A percentile compares a stretch with the other conserved stretches of the same genome.
These are phyloP conservation scores for Drosophila nigricruria DNA, from an alignment of 2,888 invertebrate genomes.

Conservation along the genomic window DNA sequence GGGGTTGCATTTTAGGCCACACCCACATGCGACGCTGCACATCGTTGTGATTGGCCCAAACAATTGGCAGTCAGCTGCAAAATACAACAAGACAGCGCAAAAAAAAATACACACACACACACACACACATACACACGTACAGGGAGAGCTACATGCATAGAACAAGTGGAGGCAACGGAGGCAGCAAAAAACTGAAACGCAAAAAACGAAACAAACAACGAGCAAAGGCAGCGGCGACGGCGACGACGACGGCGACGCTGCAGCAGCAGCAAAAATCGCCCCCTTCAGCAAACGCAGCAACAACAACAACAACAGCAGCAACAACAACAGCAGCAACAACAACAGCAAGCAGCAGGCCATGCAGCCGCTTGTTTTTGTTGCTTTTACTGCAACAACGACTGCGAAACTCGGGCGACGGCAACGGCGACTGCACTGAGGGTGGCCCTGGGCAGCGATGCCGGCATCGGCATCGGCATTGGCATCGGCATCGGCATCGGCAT, in stretches of 20 bases:
- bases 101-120: constrained; percentile 30
- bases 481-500: constrained; percentile 33
- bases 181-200: constrained; percentile 59
- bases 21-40: constrained; percentile 83
- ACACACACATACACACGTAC: constrained; percentile 33
- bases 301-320: constrained; percentile 48
- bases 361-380: constrained; percentile 50
- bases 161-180: constrained; percentile 54
- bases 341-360: constrained; percentile 47
- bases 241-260: constrained; percentile 35
- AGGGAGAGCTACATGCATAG: constrained; percentile 46
- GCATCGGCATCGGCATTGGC: constrained; percentile 32
- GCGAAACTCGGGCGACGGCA: constrained; percentile 52
- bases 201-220: constrained; percentile 67
- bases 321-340: constrained; percentile 49
- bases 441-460: constrained; percentile 61
- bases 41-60: constrained; percentile 83
- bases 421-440: constrained; percentile 53
- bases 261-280: constrained; percentile 75
- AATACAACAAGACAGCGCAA: constrained; percentile 68
- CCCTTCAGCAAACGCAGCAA: constrained; percentile 67
- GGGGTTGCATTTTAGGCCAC: constrained; percentile 85
- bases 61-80: constrained; percentile 81
- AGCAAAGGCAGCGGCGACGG: constrained; percentile 20
- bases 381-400: constrained; percentile 58